Evolutionary conservation across 2,888 invertebrate genomes (phyloP), one percentile per base, ranked within the genome.

Genomic region (Hermaeophaga mercurialis): DNA sequence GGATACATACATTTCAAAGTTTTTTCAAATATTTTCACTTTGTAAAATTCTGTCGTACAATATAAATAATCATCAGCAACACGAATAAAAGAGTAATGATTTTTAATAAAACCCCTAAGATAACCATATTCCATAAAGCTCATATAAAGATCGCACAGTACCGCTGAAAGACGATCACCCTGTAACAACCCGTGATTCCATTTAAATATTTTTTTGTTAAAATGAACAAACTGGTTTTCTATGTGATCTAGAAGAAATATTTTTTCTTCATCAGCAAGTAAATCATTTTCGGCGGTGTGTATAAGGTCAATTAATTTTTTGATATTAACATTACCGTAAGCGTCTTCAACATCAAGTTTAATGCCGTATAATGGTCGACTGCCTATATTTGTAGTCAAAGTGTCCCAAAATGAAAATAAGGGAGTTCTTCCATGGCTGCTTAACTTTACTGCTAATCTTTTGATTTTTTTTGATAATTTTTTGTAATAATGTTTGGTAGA

Each of bases 151-250:
- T 65, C 63, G 46, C 67, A 68, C 14, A 68, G 54, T 33, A 58
- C 39, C 9, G 64, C 46, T 8, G 67, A 68, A 3, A 68, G 44
- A 19, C 56, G 60, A 46, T 68, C 67, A 12, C 68, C 67, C 49
- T 68, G 68, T 18, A 68, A 54, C 14, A 68, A 45, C 11, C 68
- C 68, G 38, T 65, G 66, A 17, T 61, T 61, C 68, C 68, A 68
- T 33, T 52, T 33, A 12, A 55, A 65, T 6, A 61, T 22, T 24
- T 60, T 64, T 24, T 58, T 63, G 34, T 58, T 46, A 17, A 56
- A 64, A 1, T 28, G 34, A 4, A 68, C 59, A 53, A 56, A 62
- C 31, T 68, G 68, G 12, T 63, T 59, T 34, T 44, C 54, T 8
- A 68, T 61, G 34, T 65, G 61, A 22, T 58, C 45, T 1, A 58